These are phyloP conservation scores for Nematopogon swammerdamellus DNA, from an alignment of 2,888 invertebrate species.

Conservation along the genomic window DNA sequence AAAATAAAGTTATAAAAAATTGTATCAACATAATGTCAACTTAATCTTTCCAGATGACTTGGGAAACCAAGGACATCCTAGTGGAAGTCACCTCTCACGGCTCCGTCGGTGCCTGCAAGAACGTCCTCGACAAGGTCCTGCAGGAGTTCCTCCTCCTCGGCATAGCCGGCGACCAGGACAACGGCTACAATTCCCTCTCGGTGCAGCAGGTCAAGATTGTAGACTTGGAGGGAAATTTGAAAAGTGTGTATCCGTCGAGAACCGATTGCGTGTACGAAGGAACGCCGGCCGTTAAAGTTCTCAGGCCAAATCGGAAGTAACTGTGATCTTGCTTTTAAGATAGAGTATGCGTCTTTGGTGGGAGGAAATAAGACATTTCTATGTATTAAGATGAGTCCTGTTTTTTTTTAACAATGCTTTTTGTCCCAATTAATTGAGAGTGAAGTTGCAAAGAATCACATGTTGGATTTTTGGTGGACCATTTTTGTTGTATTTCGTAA, in stretches of 20 bases:
- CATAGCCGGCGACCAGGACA: conserved; percentile 29
- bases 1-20: too few relatives aligned
- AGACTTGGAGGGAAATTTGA: conserved; percentile 66
- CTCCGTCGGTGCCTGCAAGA: conserved; percentile 62
- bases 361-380: too few relatives aligned
- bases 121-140: conserved; percentile 65
- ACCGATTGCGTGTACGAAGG: conserved; percentile 62
- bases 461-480: too few relatives aligned
- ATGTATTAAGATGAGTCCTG: too few relatives aligned
- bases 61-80: conserved; percentile 62
- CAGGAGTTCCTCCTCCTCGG: conserved; percentile 60
- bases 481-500: too few relatives aligned
- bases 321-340: too few relatives aligned
- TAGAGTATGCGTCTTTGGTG: too few relatives aligned
- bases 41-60: conserved; percentile 55
- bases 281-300: conserved; percentile 28
- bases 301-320: conserved; percentile 20
- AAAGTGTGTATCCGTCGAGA: conserved; percentile 76
- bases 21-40: too few relatives aligned
- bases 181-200: conserved; percentile 28
- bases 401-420: too few relatives aligned
- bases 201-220: conserved; percentile 63
- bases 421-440: too few relatives aligned
- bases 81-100: conserved; percentile 74
- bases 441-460: too few relatives aligned